Percentiles rank a stretch among this genome's conserved stretches.
Conservation (phyloP, 2,888 invertebrate genomes). For the Hypomecis atomaria region DNA sequence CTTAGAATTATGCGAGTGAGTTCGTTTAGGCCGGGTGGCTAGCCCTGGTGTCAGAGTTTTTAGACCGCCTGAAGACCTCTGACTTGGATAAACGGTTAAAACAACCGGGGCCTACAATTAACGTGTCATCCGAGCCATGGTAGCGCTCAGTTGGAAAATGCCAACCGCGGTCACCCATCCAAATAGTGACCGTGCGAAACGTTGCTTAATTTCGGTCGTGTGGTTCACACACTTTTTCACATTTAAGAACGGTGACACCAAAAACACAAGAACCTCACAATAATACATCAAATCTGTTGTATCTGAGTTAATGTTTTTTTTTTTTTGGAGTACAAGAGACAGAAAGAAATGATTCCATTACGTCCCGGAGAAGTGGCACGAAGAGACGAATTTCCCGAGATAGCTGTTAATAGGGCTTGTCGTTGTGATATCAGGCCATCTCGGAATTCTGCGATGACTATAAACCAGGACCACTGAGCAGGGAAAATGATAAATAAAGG, state of each 20-base stretch:
- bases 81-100: too few species aligned
- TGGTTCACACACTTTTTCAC: too few species aligned
- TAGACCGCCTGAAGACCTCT: too few species aligned
- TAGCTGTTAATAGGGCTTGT: constrained; percentile 31
- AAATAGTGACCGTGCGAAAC: too few species aligned
- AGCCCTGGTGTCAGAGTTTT: too few species aligned
- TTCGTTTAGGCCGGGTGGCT: too few species aligned
- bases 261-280: constrained; percentile 17
- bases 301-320: constrained; percentile 31
- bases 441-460: constrained; percentile 28
- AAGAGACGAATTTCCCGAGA: constrained; percentile 31
- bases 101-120: too few species aligned
- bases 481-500: constrained; percentile 11
- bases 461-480: constrained; percentile 20
- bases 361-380: constrained; percentile 26
- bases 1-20: too few species aligned
- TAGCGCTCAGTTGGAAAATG: too few species aligned
- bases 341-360: constrained; percentile 34
- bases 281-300: constrained; percentile 21
- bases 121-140: too few species aligned
- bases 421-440: constrained; percentile 34
- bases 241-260: neutral
- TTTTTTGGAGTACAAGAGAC: constrained; percentile 12
- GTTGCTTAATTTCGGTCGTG: too few species aligned
- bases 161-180: too few species aligned